These are phyloP conservation scores for Eclectus roratus DNA, from an alignment of 2,113 vertebrate species.

Conservation along the genomic window DNA sequence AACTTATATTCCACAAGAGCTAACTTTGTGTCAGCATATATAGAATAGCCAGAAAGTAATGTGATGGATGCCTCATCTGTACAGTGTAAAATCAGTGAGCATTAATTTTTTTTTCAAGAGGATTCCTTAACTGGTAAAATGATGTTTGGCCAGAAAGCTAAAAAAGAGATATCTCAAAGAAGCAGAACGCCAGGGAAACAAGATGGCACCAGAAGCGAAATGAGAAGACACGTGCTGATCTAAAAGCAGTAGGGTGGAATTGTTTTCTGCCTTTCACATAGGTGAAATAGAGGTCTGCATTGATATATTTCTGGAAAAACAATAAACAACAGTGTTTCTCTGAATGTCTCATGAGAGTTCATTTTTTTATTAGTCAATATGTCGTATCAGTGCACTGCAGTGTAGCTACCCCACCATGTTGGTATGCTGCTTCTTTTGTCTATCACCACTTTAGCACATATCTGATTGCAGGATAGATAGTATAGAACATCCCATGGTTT, in stretches of 20 bases:
- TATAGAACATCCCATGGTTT: neutral
- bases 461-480: neutral
- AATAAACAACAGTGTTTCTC: neutral
- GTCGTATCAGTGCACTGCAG: neutral
- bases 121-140: neutral
- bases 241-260: neutral
- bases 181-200: neutral
- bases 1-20: neutral
- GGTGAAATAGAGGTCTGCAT: neutral
- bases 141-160: neutral
- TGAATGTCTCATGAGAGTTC: neutral
- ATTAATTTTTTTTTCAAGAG: neutral
- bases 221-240: neutral
- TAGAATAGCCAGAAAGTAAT: neutral
- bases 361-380: neutral
- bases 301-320: neutral
- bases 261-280: neutral
- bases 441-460: rapidly evolving
- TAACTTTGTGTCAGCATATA: neutral
- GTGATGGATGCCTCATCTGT: neutral
- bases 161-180: neutral
- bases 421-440: neutral
- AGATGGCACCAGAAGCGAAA: neutral
- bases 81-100: neutral
- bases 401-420: neutral